Base-by-base conservation (phyloP, 2,113 vertebrate species). In the Calonectris borealis region DNA sequence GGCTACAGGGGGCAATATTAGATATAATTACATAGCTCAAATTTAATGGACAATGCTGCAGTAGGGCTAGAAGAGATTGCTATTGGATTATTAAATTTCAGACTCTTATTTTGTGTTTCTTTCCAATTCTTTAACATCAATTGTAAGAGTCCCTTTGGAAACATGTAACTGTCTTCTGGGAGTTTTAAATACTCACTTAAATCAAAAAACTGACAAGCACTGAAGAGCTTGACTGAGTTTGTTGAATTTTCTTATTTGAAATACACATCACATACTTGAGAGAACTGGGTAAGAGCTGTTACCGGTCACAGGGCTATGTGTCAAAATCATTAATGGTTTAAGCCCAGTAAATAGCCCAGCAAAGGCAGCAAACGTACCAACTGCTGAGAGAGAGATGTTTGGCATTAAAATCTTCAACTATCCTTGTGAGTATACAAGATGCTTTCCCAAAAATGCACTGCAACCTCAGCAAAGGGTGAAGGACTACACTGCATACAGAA, bases 111-210 rank as follows among this genome's bases (percentile, higher is more conserved):
- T 92, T 52, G 22, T 91, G 34, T 54, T 87, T 89, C 49, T 83
- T 89, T 86, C 27, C n/a, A 62, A 34, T 69, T 87, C 64, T 88
- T 95, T 55, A 75, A 62, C 26, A 69, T 17, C 80, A 86, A 4
- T 65, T 87, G 3, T 86, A 71, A 72, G 36, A 71, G n/a, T 52
- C 71, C 54, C 68, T 93, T 83, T 84, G 51, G 36, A 95, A 81
- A 70, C 32, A 75, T 14, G 15, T 64, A 93, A 25, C 49, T 78
- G 19, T 78, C 83, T 88, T 80, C n/a, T 58, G 65, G 22, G 78
- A 66, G 18, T 89, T 95, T 94, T 83, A 92, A 95, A 90, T 88
- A 86, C 69, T 92, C 69, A 42, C 60, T 91, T 93, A 91, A 93
- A 92, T 96, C 93, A 92, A 89, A 85, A 95, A 15, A 51, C 40